Conservation (phyloP, 2,888 invertebrate species). For the Epistrophe eligans region DNA sequence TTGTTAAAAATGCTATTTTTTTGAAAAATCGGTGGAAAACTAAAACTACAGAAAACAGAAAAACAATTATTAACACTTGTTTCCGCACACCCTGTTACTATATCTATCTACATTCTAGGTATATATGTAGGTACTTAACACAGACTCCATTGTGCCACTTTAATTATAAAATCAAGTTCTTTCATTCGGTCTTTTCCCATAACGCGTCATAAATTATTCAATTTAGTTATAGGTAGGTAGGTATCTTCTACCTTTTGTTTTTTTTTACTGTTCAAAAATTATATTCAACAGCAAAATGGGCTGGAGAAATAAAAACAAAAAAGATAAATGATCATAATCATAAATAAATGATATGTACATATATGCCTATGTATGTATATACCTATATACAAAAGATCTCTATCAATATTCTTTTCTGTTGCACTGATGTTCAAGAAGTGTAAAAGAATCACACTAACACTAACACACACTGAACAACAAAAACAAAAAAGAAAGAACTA, state of each 20-base stretch:
- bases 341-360: slow-evolving; percentile 40
- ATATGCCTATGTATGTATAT: slow-evolving; percentile 40
- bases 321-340: slow-evolving; percentile 42
- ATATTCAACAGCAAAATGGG: slow-evolving; percentile 31
- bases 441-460: slow-evolving; percentile 46
- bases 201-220: slow-evolving; percentile 42
- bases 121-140: not conserved
- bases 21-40: no score
- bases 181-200: slow-evolving; percentile 12
- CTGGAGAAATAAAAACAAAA: slow-evolving; percentile 9
- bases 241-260: not conserved
- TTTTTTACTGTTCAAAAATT: slow-evolving; percentile 24
- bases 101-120: no score
- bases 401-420: slow-evolving; percentile 50
- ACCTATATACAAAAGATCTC: slow-evolving; percentile 60
- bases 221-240: slow-evolving; percentile 1
- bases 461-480: not conserved
- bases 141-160: not conserved
- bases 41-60: not conserved
- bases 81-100: not conserved
- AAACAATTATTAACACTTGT: not conserved
- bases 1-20: no score
- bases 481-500: slow-evolving; percentile 4
- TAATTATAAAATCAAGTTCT: slow-evolving; percentile 15
- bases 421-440: slow-evolving; percentile 40